Evolutionary conservation across 2,113 vertebrate species (phyloP).

Genomic region (Scatophagus argus): DNA sequence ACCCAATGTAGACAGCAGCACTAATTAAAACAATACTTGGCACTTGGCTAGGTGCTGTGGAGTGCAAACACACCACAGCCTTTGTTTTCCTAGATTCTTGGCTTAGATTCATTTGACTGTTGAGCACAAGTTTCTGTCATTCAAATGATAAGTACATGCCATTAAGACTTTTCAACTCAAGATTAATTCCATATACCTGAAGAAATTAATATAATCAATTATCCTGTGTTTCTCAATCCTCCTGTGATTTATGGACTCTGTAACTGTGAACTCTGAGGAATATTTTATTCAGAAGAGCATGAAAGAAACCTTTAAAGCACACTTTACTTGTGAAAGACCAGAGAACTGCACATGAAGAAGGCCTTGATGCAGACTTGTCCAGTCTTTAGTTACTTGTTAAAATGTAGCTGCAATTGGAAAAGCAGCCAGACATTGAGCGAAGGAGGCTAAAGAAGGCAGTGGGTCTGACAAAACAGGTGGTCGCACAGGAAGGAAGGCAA

Average conservation of each 20-base stretch:
- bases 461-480: background rate
- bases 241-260: background rate
- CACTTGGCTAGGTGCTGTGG: background rate
- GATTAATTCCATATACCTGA: background rate
- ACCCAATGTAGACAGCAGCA: background rate
- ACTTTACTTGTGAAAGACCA: no score
- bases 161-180: background rate
- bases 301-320: no score
- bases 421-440: background rate
- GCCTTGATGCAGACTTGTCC: no score
- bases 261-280: background rate
- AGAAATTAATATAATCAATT: background rate
- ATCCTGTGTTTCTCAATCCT: background rate
- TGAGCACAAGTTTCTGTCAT: background rate
- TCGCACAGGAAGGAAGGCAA: conserved; percentile 1
- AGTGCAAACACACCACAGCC: background rate
- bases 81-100: background rate
- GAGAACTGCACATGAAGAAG: background rate
- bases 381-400: background rate
- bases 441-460: background rate
- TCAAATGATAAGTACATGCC: background rate
- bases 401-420: background rate
- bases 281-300: background rate
- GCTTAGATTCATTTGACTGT: background rate
- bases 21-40: background rate